These are phyloP conservation scores for Psephotus haematonotus DNA, from an alignment of 2,113 vertebrate genomes.

Conservation along the genomic window DNA sequence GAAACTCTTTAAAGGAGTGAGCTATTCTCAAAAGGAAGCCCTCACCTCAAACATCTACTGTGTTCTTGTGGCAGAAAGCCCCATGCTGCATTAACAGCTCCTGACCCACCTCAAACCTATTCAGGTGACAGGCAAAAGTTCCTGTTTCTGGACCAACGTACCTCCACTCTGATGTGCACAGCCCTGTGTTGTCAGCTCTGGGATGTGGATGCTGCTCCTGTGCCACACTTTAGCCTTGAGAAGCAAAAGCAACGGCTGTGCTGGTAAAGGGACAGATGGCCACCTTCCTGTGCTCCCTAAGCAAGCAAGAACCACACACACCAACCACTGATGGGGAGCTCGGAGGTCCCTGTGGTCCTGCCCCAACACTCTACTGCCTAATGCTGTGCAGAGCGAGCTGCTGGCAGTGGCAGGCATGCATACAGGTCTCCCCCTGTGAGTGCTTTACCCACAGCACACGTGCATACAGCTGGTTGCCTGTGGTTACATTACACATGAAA, in stretches of 20 bases:
- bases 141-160: background rate
- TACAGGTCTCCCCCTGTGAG: background rate
- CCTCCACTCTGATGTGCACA: background rate
- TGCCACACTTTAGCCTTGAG: background rate
- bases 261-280: background rate
- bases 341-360: background rate
- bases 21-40: background rate
- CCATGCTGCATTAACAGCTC: background rate
- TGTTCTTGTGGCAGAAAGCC: background rate
- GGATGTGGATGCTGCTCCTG: background rate
- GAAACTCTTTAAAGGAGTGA: background rate
- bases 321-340: accelerated
- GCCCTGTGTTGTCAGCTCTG: background rate
- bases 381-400: background rate
- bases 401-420: accelerated
- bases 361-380: background rate
- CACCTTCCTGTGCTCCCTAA: background rate
- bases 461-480: background rate
- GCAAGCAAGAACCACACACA: background rate
- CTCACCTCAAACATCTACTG: background rate
- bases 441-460: background rate
- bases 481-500: background rate
- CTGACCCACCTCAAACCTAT: background rate
- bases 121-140: background rate
- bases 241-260: background rate